Evolutionary conservation across 2,888 invertebrate genomes (phyloP), one percentile per base, ranked within the genome.

Genomic region (Platerodrilus igneus): DNA sequence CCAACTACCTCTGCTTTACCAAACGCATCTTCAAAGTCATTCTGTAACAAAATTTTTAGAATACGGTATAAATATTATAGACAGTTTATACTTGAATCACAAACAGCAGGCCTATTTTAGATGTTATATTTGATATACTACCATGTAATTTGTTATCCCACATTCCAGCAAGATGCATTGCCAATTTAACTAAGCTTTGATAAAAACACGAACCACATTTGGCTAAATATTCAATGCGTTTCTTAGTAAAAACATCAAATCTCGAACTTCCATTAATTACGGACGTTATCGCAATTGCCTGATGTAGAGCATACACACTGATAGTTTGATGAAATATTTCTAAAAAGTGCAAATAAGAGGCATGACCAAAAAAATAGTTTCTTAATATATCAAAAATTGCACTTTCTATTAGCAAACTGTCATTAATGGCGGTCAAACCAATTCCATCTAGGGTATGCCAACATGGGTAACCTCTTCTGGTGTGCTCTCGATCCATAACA

Each of bases 131-230:
- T n/a, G n/a, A n/a, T n/a, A n/a, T n/a, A n/a, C n/a, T n/a, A n/a
- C n/a, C n/a, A n/a, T n/a, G n/a, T n/a, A n/a, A n/a, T n/a, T n/a
- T n/a, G n/a, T n/a, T n/a, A n/a, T n/a, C n/a, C n/a, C n/a, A n/a
- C n/a, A n/a, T n/a, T n/a, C n/a, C n/a, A n/a, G 86, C 80, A 77
- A 96, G 81, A 58, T 87, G 79, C 79, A 99, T 83, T 2, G 91
- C 92, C 40, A 87, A 63, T 8, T 86, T 82, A 15, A 96, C 82
- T 1, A 97, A 97, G 64, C 95, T 77, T 66, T 90, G 86, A 72
- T 97, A 96, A 69, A 88, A 92, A 0, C 90, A 83, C 3, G 92
- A 92, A 71, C 94, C 95, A 68, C 91, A 92, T 57, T 88, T 87
- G 3, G 88, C 87, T 57, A 96, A 91, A 0, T 85, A 74, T 60